These are phyloP conservation scores for Empis livida DNA, from an alignment of 2,888 invertebrate species.

Conservation along the genomic window DNA sequence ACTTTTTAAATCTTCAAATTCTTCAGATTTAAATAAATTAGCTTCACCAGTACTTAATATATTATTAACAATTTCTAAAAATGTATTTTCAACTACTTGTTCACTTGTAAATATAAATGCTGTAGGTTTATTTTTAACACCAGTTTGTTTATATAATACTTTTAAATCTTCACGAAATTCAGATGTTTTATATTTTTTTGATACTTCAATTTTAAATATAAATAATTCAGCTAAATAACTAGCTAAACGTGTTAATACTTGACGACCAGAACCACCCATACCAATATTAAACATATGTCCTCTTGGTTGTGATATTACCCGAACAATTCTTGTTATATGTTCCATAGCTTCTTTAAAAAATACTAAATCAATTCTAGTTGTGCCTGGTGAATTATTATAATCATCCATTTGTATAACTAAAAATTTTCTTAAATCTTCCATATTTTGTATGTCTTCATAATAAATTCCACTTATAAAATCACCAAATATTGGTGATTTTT, in stretches of 20 bases:
- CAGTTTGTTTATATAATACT: conserved; percentile 53
- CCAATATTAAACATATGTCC: conserved; percentile 78
- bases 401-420: conserved; percentile 36
- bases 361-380: conserved; percentile 67
- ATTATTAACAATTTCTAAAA: conserved; percentile 81
- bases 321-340: conserved; percentile 67
- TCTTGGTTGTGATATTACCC: conserved; percentile 71
- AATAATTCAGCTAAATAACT: conserved; percentile 67
- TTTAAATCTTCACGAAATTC: conserved; percentile 79
- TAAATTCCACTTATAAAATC: conserved; percentile 69
- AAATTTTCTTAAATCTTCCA: conserved; percentile 42
- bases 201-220: conserved; percentile 66
- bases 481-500: conserved; percentile 57
- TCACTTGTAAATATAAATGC: conserved; percentile 79
- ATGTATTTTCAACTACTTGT: conserved; percentile 70
- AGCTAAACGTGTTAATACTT: conserved; percentile 63
- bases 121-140: conserved; percentile 60
- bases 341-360: conserved; percentile 78
- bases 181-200: conserved; percentile 57
- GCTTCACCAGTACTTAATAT: conserved; percentile 80
- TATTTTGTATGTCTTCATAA: conserved; percentile 65
- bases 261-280: conserved; percentile 76
- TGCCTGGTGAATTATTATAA: conserved; percentile 64
- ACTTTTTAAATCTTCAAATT: conserved; percentile 58
- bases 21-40: conserved; percentile 76